A percentile compares a stretch with the other conserved stretches of the same genome.
These are phyloP conservation scores for Lepidocyrtinus sp. DNA, from an alignment of 2,888 invertebrate genomes.

Conservation along the genomic window DNA sequence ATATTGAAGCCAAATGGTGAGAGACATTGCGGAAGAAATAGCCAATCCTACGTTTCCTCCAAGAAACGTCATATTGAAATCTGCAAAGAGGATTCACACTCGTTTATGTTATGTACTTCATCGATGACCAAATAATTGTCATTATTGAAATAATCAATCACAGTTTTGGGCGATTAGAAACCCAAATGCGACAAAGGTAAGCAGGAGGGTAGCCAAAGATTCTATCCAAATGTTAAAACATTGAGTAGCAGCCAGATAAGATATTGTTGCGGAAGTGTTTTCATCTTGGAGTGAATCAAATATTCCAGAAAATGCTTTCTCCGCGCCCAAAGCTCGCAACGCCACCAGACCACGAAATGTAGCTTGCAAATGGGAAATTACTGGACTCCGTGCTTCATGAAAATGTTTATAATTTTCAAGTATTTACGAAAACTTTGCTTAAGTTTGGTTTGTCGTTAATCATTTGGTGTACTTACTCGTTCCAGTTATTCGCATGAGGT, in stretches of 20 bases:
- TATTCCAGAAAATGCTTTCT: constrained; percentile 22
- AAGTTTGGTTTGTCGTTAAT: not conserved
- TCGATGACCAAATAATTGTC: too few relatives aligned
- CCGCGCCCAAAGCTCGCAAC: constrained; percentile 35
- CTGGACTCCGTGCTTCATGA: constrained; percentile 37
- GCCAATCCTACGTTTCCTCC: constrained; percentile 44
- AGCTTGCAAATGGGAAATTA: constrained; percentile 45
- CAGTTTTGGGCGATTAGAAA: too few relatives aligned
- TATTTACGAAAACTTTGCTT: not conserved
- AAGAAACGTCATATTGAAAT: constrained; percentile 29
- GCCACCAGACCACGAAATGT: constrained; percentile 38
- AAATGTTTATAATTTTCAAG: not conserved
- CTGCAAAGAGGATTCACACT: too few relatives aligned
- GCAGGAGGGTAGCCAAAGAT: constrained; percentile 8
- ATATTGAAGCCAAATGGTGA: not conserved
- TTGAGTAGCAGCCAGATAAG: constrained; percentile 15
- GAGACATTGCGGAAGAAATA: constrained; percentile 18
- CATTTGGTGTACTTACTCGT: constrained; percentile 73
- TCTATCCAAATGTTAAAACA: constrained; percentile 51
- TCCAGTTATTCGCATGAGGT: constrained; percentile 78
- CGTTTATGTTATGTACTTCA: too few relatives aligned
- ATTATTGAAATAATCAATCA: too few relatives aligned
- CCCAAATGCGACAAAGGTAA: constrained; percentile 31
- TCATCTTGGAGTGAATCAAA: constrained; percentile 44
- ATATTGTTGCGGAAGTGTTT: constrained; percentile 33